Evolutionary conservation across 2,888 invertebrate genomes (phyloP), one percentile per base, ranked within the genome.

Genomic region (Rhynchonema sp.): DNA sequence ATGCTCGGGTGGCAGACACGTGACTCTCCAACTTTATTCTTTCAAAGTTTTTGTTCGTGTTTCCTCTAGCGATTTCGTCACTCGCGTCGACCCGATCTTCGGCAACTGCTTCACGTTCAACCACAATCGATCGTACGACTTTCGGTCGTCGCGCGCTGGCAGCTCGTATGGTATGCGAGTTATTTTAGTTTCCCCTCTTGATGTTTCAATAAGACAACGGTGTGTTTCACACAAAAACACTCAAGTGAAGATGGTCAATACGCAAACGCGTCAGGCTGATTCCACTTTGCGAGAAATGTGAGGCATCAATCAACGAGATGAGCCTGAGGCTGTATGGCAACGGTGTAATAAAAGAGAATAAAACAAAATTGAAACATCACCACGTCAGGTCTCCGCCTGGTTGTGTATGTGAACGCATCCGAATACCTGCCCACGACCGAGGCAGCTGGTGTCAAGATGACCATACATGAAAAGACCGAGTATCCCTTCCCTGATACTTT

Each of bases 51-150:
- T n/a, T n/a, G n/a, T n/a, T n/a, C n/a, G n/a, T n/a, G n/a, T n/a
- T n/a, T 6, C n/a, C 52, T 52, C 25, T n/a, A 56, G 56, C 9
- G 56, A 56, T n/a, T 56, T 56, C 30, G n/a, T n/a, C 22, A 56
- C 30, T 2, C 30, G 25, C 22, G 30, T 30, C 9, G 56, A 56
- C 38, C 56, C 56, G 2, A 30, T 66, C 0, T 69, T 67, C 53
- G 69, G 69, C n/a, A 64, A 66, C 20, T 69, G 69, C 58, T 69
- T 67, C 30, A 56, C 56, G 13, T 56, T 30, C 38, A 56, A 56
- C 30, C 30, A 30, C 23, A 30, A 56, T 28, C 20, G 56, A 30
- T 23, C 30, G n/a, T 30, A 25, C 1, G 57, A 57, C 25, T 25
- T 30, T 22, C 60, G 55, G 23, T 60, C 55, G 29, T 52, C 29